A percentile compares a stretch with the other conserved stretches of the same genome.
phyloP scores from a whole-genome alignment of 2,113 vertebrate species.

The Herpetotheres cachinnans region DNA sequence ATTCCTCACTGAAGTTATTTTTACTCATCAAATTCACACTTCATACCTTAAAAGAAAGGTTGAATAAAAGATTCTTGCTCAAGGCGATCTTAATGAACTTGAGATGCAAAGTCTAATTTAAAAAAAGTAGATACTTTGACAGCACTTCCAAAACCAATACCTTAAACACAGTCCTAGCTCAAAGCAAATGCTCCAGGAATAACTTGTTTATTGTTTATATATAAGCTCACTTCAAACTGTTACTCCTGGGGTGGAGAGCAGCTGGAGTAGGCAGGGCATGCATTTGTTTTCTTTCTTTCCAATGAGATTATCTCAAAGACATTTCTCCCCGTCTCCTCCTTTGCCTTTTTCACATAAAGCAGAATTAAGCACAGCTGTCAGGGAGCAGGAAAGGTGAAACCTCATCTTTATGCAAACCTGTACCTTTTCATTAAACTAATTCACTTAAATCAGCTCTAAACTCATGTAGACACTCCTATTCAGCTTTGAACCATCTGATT shows the following conservation, averaged over 20 bases:
- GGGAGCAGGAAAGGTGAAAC: constrained; percentile 5
- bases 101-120: constrained; percentile 19
- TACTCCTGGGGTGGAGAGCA: constrained; percentile 37
- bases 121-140: constrained; percentile 13
- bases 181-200: constrained; percentile 42
- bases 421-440: constrained; percentile 5
- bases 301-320: constrained; percentile 15
- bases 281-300: constrained; percentile 48
- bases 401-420: constrained; percentile 12
- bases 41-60: constrained; percentile 28
- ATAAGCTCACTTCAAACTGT: constrained; percentile 51
- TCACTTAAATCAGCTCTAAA: background rate
- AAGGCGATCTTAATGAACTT: constrained; percentile 48
- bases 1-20: constrained; percentile 39
- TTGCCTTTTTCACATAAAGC: background rate
- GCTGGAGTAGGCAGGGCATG: background rate
- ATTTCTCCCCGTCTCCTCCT: constrained; percentile 13
- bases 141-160: constrained; percentile 16
- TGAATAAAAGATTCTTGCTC: constrained; percentile 33
- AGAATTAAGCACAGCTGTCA: constrained; percentile 3
- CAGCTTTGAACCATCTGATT: background rate
- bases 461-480: background rate
- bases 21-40: constrained; percentile 3
- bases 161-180: background rate
- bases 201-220: constrained; percentile 60